Evolutionary conservation across 2,113 vertebrate genomes (phyloP).

Genomic region (Vireo altiloquus): DNA sequence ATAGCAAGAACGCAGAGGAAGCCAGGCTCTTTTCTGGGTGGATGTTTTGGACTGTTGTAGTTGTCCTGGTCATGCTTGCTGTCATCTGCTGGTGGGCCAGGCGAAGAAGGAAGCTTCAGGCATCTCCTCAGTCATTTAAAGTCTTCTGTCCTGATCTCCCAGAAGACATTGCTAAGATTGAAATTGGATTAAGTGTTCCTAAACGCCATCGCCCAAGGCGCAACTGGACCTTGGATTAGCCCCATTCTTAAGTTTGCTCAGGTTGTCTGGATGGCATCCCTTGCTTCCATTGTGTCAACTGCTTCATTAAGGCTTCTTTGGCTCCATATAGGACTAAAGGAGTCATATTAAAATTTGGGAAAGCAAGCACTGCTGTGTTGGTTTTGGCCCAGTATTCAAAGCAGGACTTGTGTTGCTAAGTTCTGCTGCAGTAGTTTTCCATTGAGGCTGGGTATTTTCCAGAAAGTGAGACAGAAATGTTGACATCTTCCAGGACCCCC

Average conservation of each 20-base stretch:
- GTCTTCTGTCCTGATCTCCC: not conserved
- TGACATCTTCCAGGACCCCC: conserved; percentile 21
- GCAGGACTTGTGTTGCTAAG: not conserved
- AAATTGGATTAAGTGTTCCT: not conserved
- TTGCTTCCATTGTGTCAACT: not conserved
- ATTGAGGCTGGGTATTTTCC: conserved; percentile 22
- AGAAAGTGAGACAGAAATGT: not conserved
- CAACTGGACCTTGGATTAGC: not conserved
- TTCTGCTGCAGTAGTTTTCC: conserved; percentile 53
- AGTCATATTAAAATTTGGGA: not conserved
- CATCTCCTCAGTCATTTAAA: accelerated
- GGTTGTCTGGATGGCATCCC: not conserved
- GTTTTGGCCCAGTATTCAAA: not conserved
- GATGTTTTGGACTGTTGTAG: not conserved
- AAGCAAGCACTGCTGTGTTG: not conserved
- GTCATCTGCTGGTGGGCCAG: not conserved
- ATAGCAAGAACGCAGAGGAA: not conserved
- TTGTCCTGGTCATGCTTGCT: not conserved
- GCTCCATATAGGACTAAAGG: not conserved
- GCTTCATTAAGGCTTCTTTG: not conserved
- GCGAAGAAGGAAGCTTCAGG: not conserved
- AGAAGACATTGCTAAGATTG: not conserved
- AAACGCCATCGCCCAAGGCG: not conserved
- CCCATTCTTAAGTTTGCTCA: not conserved
- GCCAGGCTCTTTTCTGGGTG: not conserved